Base-by-base conservation (phyloP, 2,888 invertebrate species). In the Chaitophorus viminalis region DNA sequence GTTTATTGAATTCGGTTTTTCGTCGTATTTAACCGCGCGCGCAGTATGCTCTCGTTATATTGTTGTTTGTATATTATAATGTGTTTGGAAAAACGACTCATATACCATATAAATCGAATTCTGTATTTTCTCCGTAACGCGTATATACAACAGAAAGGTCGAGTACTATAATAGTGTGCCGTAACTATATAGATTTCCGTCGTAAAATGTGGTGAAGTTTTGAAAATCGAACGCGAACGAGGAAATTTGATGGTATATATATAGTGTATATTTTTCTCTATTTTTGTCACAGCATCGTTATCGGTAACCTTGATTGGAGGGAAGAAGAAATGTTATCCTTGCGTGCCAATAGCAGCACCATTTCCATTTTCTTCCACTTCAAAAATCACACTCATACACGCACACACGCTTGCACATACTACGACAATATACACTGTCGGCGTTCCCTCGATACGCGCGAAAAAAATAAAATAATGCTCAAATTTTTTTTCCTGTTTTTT, bases 241-340 rank as follows among this genome's bases (percentile, higher is more conserved):
- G 54, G 82, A 83, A 83, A 83, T 60, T 83, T 74, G 74, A 74
- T 83, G 60, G 46, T 82, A 21, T 54, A 60, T 36, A 54, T 25
- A 9, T 60, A 21, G 60, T 46, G 46, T 83, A 72, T 36, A 74
- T 82, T 74, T 46, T 54, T 18, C 3, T 14, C 74, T 25, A n/a
- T 54, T 21, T 46, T n/a, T n/a, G n/a, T n/a, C n/a, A 36, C 31
- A 14, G 5, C 31, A 29, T 70, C 60, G 68, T 68, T 29, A 68
- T 25, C 29, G 68, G 11, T 68, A 68, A 29, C 29, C 6, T 11
- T 29, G 29, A 29, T 29, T 8, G n/a, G 68, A n/a, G n/a, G 29
- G 68, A n/a, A 11, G 29, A 11, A n/a, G 9, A 25, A 8, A 25
- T 68, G n/a, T n/a, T n/a, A 29, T 6, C 31, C 46, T 21, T 25